Evolutionary conservation across 2,888 invertebrate species (phyloP).

Genomic region (Campoplex nolae): DNA sequence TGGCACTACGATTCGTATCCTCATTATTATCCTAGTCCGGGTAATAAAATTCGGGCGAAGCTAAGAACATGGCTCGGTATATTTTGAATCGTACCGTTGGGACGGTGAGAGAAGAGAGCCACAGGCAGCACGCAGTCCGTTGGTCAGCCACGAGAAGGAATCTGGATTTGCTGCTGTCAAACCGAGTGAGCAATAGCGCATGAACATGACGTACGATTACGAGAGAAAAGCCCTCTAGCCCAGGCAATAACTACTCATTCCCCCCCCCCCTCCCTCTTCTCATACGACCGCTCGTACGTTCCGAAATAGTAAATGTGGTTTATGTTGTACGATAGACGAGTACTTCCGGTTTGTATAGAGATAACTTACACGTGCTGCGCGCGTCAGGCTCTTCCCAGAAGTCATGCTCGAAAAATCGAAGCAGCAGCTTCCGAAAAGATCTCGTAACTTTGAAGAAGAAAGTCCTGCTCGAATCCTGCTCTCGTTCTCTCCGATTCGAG

Average conservation of each 20-base stretch:
- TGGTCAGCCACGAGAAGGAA: slow-evolving; percentile 48
- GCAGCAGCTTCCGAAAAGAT: background rate
- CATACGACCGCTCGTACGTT: slow-evolving; percentile 55
- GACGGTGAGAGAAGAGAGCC: background rate
- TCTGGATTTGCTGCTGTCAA: slow-evolving; percentile 54
- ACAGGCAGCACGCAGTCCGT: slow-evolving; percentile 57
- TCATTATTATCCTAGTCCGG: background rate
- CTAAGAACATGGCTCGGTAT: background rate
- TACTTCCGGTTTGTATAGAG: background rate
- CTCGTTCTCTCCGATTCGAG: no score
- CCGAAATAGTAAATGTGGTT: slow-evolving; percentile 54
- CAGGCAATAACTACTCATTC: slow-evolving; percentile 5
- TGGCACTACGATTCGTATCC: no score
- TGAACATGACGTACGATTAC: slow-evolving; percentile 70
- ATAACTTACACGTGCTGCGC: background rate
- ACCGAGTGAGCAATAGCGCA: slow-evolving; percentile 65
- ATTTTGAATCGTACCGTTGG: background rate
- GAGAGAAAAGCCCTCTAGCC: slow-evolving; percentile 55
- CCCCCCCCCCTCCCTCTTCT: background rate
- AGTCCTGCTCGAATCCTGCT: background rate
- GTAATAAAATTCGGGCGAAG: background rate
- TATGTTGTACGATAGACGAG: slow-evolving; percentile 7
- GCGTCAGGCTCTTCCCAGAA: background rate
- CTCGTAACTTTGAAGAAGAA: background rate
- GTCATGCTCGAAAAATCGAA: background rate